Percentiles rank a stretch among this genome's conserved stretches.
Evolutionary conservation across 2,888 invertebrate species (phyloP).

Genomic region (Pasiphila rectangulata): DNA sequence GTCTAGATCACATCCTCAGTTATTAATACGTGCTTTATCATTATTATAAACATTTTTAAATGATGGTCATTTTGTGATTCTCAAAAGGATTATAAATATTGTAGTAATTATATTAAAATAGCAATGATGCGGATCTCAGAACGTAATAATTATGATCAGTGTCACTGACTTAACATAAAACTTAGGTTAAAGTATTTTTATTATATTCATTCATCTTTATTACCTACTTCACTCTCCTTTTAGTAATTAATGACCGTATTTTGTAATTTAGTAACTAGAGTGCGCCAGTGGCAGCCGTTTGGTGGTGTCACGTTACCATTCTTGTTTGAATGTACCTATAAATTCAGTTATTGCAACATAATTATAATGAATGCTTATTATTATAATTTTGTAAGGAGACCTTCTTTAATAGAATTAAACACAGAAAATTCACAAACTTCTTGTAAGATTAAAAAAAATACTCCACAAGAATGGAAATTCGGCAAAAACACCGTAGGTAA

Average conservation of each 20-base stretch:
- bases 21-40: no score
- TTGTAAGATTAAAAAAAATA: no score
- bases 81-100: not conserved
- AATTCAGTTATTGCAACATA: constrained; percentile 14
- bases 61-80: no score
- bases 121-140: constrained; percentile 24
- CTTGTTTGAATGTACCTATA: constrained; percentile 38
- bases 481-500: no score
- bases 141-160: not conserved
- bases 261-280: constrained; percentile 43
- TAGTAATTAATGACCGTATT: constrained; percentile 10
- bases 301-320: constrained; percentile 79
- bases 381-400: no score
- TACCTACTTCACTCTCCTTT: not conserved
- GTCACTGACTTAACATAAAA: constrained; percentile 5
- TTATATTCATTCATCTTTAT: not conserved
- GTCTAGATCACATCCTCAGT: no score
- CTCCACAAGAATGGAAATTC: no score
- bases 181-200: not conserved
- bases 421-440: no score
- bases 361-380: not conserved
- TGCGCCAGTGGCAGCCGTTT: constrained; percentile 68
- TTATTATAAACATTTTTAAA: no score
- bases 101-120: not conserved
- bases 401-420: no score